Base-by-base conservation (phyloP, 1,140 invertebrate genomes). In the Conus ventricosus region DNA sequence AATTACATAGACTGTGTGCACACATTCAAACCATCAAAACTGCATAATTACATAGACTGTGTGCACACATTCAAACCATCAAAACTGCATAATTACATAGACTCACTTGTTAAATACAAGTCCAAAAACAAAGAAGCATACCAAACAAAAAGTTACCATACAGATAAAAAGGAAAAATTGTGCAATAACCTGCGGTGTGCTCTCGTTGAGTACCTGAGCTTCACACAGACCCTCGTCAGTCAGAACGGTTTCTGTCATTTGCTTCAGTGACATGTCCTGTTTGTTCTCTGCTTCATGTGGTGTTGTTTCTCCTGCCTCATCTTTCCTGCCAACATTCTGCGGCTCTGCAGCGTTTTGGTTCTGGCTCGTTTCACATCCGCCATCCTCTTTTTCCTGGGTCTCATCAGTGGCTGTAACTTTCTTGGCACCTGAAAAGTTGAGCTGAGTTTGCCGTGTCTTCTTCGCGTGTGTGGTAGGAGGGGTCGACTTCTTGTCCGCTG, bases 401-500 rank as follows among this genome's bases (percentile, higher is more conserved):
- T 55, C 85, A 15, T 17, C 25, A 76, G 2, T 27, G 6, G 39
- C 3, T 25, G 75, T n/a, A 53, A 55, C 39, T 76, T 57, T 87
- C 23, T 80, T 75, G n/a, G 20, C n/a, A 11, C 84, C 84, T 75
- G 75, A 17, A 87, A 87, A 87, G 75, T 78, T 87, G 54, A 87
- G 71, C 75, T 87, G 85, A n/a, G 85, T 87, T 57, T 87, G 85
- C 13, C 27, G 27, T 13, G 67, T 87, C 75, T 80, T 87, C 15
- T 78, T 87, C 15, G 20, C 25, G 25, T 10, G 6, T 7, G 39
- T 53, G 23, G 23, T 13, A 39, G 84, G 75, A 80, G 25, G 63
- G 25, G 54, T 51, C 54, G 54, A 57, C n/a, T 57, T 89, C 75
- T 20, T 84, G 54, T 67, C 83, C 23, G 25, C 78, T 82, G 76